Evolutionary conservation across 2,888 invertebrate species (phyloP).

Genomic region (Habrosyne pyritoides): DNA sequence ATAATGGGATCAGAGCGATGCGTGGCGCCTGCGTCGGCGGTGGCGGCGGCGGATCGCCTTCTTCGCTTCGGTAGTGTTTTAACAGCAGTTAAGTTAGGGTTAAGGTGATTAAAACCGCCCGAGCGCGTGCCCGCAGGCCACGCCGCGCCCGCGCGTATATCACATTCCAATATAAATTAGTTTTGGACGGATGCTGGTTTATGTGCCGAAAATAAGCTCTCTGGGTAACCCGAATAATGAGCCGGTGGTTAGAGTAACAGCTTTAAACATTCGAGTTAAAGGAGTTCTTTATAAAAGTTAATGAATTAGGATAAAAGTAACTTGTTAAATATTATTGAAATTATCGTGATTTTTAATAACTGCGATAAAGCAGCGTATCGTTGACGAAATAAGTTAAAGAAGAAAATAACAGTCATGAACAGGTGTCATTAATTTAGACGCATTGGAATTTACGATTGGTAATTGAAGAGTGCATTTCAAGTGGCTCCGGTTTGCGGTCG

Average conservation of each 20-base stretch:
- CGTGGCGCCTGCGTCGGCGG: conserved; percentile 55
- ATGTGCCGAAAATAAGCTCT: conserved; percentile 72
- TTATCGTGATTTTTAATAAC: not conserved
- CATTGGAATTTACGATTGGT: conserved; percentile 76
- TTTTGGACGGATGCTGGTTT: conserved; percentile 68
- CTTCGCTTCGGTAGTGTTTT: conserved; percentile 63
- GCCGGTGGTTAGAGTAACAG: conserved; percentile 51
- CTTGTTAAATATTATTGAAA: not conserved
- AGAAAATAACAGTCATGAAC: conserved; percentile 31
- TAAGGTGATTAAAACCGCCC: conserved; percentile 73
- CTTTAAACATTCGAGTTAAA: conserved; percentile 15
- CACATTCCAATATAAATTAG: conserved; percentile 83
- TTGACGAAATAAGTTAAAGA: conserved; percentile 1
- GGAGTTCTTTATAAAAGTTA: not conserved
- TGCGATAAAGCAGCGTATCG: not conserved
- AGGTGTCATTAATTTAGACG: conserved; percentile 62
- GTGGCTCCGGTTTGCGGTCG: conserved; percentile 57
- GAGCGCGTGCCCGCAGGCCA: conserved; percentile 69
- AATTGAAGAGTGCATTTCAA: conserved; percentile 75
- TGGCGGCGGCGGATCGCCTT: conserved; percentile 39
- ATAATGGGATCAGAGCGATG: conserved; percentile 26
- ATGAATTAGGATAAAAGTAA: no score
- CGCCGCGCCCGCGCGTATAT: conserved; percentile 66
- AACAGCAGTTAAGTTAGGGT: conserved; percentile 66
- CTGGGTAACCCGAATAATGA: conserved; percentile 58